Evolutionary conservation across 92 coral and sea anemone species (phyloP).

Genomic region (Actinernus sp.): DNA sequence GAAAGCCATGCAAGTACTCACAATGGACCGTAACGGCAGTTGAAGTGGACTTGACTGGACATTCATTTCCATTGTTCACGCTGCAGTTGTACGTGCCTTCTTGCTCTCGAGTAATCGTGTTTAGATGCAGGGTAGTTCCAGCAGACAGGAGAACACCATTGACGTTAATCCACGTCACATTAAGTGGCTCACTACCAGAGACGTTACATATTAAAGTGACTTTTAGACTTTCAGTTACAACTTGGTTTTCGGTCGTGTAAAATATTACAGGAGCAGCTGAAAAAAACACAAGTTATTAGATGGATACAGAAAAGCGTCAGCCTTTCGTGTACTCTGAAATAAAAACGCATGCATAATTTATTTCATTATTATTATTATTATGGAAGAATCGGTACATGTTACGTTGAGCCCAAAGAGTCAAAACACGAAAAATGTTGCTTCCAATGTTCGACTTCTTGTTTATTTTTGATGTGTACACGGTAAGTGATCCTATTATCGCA

Average conservation of each 20-base stretch:
- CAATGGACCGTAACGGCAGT: conserved; percentile 3
- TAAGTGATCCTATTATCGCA: too few species aligned
- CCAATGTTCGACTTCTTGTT: too few species aligned
- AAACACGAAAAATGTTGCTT: too few species aligned
- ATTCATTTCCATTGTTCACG: conserved; percentile 25
- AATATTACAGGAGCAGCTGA: conserved; percentile 5
- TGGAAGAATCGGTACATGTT: too few species aligned
- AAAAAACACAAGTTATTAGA: background rate
- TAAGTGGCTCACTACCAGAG: conserved; percentile 5
- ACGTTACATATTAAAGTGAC: conserved; percentile 8
- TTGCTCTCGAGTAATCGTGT: background rate
- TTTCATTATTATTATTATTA: too few species aligned
- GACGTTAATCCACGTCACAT: conserved; percentile 14
- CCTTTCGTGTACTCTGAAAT: too few species aligned
- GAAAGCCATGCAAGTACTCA: conserved; percentile 4
- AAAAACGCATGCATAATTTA: too few species aligned
- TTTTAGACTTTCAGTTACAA: background rate
- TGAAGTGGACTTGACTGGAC: background rate
- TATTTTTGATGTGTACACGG: too few species aligned
- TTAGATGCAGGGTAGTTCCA: background rate
- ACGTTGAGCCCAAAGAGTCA: too few species aligned
- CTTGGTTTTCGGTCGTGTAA: background rate
- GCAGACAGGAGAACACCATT: conserved; percentile 5
- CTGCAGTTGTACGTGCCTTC: conserved; percentile 14
- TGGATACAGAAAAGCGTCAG: background rate